Conservation (phyloP, 2,797 vertebrate species). For the Neostethus bicornis region DNA sequence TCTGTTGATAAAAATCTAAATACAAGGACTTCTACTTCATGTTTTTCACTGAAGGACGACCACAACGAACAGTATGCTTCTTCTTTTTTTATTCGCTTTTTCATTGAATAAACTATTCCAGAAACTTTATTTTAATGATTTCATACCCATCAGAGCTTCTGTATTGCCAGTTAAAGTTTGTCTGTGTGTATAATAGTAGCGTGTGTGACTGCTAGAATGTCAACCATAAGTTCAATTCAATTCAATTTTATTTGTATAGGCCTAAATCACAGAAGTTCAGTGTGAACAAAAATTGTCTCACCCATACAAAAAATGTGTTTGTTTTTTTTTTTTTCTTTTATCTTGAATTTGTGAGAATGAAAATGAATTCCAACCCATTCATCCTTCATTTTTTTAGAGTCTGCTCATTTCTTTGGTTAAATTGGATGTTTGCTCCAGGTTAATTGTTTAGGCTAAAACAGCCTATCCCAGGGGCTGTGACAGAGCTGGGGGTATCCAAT, state of each 20-base stretch:
- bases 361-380: constrained; percentile 75
- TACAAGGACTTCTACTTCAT: constrained; percentile 17
- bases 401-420: constrained; percentile 40
- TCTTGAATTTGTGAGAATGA: constrained; percentile 75
- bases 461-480: constrained; percentile 61
- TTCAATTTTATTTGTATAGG: no score
- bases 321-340: no score
- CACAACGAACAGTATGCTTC: constrained; percentile 4
- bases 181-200: constrained; percentile 49
- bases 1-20: constrained; percentile 16
- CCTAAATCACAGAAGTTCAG: no score
- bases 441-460: constrained; percentile 84
- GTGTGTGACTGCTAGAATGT: constrained; percentile 35
- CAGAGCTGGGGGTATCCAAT: constrained; percentile 33
- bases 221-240: no score
- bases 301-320: constrained; percentile 52
- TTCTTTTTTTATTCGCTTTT: constrained; percentile 11
- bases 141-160: constrained; percentile 42
- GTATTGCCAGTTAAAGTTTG: constrained; percentile 38
- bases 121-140: constrained; percentile 36
- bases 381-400: constrained; percentile 51
- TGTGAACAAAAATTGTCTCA: constrained; percentile 73
- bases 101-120: constrained; percentile 27
- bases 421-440: constrained; percentile 87
- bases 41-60: constrained; percentile 11